Evolutionary conservation across 2,797 vertebrate genomes (phyloP), one percentile per base, ranked within the genome.

Genomic region (Lycodopsis pacificus): DNA sequence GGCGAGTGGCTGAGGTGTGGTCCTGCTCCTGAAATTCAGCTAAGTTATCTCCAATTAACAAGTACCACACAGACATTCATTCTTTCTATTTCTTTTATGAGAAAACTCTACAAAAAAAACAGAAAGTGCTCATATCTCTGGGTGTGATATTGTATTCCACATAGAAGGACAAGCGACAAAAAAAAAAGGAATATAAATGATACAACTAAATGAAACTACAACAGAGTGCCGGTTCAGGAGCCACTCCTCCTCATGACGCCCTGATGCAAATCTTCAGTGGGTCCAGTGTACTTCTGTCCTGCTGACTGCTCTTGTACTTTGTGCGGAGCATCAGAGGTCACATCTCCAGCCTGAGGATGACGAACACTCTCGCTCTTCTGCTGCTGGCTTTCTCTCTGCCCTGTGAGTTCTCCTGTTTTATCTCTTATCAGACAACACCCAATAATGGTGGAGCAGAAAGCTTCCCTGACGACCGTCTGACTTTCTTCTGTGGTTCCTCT

Each of bases 311-410:
- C 56, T 40, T 58, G 22, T 5, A 5, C 36, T 66, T 61, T 58
- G 42, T 65, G 42, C 46, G 51, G 34, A 77, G 38, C 32, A 22
- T 58, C 27, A 42, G 65, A 80, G 22, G 27, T 70, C 68, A 62
- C 75, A 73, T 72, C 64, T 78, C 27, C 72, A 81, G 65, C 34
- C 51, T 79, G 71, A 73, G 48, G n/a, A 79, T 73, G 64, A 72
- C 49, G 13, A 66, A 69, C 56, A 59, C 32, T 20, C n/a, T 77
- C 65, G 56, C 61, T 68, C 38, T 84, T 13, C 69, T 59, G 53
- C 62, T 76, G 56, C 15, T 73, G 58, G 56, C 66, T 74, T 38
- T 79, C 51, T 77, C 40, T 79, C 65, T 82, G 40, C 19, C 63
- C 57, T 71, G 85, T 82, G 62, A 75, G 77, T 71, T 75, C 34